A percentile compares a stretch with the other conserved stretches of the same genome.
Evolutionary conservation across 2,888 invertebrate species (phyloP).

Genomic region (Caenorhabditis zanzibari): DNA sequence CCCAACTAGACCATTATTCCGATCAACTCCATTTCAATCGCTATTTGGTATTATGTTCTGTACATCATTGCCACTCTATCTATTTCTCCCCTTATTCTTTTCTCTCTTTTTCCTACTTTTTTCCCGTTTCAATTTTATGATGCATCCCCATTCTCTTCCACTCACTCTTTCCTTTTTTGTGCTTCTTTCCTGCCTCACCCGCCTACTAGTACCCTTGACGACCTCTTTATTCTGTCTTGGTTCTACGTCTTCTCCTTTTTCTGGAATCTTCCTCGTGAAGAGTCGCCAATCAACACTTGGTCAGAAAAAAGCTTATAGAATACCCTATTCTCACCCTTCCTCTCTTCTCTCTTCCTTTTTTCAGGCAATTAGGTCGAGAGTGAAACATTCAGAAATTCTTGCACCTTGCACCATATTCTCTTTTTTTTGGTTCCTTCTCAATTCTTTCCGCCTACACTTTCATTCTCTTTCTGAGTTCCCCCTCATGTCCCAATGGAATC

Average conservation of each 20-base stretch:
- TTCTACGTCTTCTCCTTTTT: neutral
- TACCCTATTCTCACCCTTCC: conserved; percentile 10
- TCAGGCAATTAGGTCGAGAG: conserved; percentile 35
- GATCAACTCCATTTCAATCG: conserved; percentile 18
- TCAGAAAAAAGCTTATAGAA: conserved; percentile 34
- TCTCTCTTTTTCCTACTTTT: conserved; percentile 17
- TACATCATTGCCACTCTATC: conserved; percentile 8
- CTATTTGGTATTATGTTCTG: neutral
- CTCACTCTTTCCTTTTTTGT: conserved; percentile 20
- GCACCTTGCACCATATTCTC: conserved; percentile 32
- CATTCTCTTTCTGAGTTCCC: conserved; percentile 28
- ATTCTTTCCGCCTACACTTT: conserved; percentile 21
- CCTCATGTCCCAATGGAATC: conserved; percentile 29
- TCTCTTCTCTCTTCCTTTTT: neutral
- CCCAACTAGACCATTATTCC: conserved; percentile 19
- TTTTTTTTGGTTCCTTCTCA: neutral
- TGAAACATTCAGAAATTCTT: conserved; percentile 22
- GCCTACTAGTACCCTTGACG: conserved; percentile 55
- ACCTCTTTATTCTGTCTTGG: conserved; percentile 19
- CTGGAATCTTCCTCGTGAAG: conserved; percentile 9
- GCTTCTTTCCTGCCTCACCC: conserved; percentile 8
- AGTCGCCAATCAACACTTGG: conserved; percentile 39
- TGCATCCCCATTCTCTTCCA: conserved; percentile 24
- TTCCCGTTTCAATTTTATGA: conserved; percentile 48
- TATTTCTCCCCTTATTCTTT: neutral